Evolutionary conservation across 2,888 invertebrate species (phyloP).

Genomic region (Eristalis arbustorum): DNA sequence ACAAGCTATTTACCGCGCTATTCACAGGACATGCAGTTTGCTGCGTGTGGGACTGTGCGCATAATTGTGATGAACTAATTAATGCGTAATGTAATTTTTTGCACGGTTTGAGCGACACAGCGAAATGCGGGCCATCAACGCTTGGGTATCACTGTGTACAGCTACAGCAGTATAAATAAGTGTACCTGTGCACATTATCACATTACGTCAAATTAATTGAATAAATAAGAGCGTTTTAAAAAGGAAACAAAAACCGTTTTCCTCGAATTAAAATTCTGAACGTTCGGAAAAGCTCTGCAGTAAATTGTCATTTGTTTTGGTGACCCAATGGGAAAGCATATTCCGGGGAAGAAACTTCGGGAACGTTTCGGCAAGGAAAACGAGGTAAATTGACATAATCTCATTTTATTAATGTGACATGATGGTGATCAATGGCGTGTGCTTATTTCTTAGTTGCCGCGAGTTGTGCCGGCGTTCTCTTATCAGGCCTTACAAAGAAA

Average conservation of each 20-base stretch:
- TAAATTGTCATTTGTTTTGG: conserved; percentile 30
- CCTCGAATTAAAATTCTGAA: conserved; percentile 51
- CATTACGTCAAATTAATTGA: conserved; percentile 45
- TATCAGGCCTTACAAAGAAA: conserved; percentile 78
- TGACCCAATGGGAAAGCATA: conserved; percentile 41
- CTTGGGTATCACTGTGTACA: background rate
- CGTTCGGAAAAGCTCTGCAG: conserved; percentile 14
- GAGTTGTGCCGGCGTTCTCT: conserved; percentile 78
- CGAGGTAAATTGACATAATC: conserved; percentile 15
- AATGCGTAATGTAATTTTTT: conserved; percentile 61
- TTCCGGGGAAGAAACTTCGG: conserved; percentile 55
- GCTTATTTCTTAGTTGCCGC: conserved; percentile 69
- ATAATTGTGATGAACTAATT: conserved; percentile 64
- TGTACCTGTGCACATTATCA: conserved; percentile 2
- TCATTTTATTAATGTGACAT: background rate
- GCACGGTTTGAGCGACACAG: background rate
- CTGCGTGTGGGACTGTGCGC: conserved; percentile 15
- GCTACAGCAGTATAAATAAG: no score
- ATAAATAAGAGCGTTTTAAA: conserved; percentile 20
- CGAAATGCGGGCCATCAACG: background rate
- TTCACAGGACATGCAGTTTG: background rate
- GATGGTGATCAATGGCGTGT: background rate
- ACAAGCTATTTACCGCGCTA: conserved; percentile 13
- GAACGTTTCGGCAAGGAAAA: conserved; percentile 39
- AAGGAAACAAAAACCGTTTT: conserved; percentile 27